Base-by-base conservation (phyloP, 2,797 vertebrate species). In the Crenichthys baileyi region DNA sequence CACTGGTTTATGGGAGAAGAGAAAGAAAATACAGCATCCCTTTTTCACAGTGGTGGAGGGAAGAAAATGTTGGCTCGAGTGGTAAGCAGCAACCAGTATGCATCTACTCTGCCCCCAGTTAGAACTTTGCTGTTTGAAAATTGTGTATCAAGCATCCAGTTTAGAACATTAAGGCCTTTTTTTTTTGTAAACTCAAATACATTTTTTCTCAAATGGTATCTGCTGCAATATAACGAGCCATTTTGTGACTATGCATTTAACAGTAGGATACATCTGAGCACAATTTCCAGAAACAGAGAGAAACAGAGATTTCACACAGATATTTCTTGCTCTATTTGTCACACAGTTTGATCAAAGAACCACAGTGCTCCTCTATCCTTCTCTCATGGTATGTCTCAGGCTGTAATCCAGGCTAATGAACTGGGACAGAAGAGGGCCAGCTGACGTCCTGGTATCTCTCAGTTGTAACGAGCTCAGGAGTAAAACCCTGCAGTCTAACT, bases 391-490 rank as follows among this genome's bases (percentile, higher is more conserved):
- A 46, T 71, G 68, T 77, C 76, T 51, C 11, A 3, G 22, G 61
- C 83, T 80, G 77, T 93, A 91, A 92, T 92, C 90, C 76, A 0
- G 65, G 48, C 48, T 92, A 87, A 93, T 78, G 77, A 79, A 26
- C 5, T 80, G 77, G 85, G 91, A 91, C 90, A 91, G 86, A 76
- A 82, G 79, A 83, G 85, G 86, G 53, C 84, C 78, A 29, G 70
- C 73, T 83, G 79, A 82, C 88, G 85, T 92, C 90, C 92, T 86
- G 85, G 83, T 89, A 84, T 81, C 88, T 77, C 77, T 70, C 78
- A 31, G 82, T 48, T 72, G 80, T 91, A 90, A 92, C 89, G 16
- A 90, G 91, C 90, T 92, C 90, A 90, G 81, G 76, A 82, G 70
- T 73, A 70, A 80, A 79, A 31, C 58, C 22, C 20, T 65, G 65